Evolutionary conservation across 2,888 invertebrate species (phyloP).

Genomic region (Drosophila paranaensis): DNA sequence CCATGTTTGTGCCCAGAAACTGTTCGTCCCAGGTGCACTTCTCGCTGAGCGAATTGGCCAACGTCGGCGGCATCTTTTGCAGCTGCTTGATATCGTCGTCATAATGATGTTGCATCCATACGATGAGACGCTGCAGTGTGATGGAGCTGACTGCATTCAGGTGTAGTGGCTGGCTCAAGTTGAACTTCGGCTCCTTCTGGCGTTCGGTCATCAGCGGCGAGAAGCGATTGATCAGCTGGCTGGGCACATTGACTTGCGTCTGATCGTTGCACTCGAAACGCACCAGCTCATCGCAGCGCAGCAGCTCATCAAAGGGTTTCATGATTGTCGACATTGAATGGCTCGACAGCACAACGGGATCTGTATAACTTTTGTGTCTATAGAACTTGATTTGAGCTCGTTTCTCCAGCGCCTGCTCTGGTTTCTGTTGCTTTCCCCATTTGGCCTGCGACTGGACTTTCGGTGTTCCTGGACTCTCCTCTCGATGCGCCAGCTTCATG

Average conservation of each 20-base stretch:
- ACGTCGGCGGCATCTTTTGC: conserved; percentile 5
- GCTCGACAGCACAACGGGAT: not conserved
- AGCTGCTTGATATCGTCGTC: conserved; percentile 25
- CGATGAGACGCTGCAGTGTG: conserved; percentile 31
- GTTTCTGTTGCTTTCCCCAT: not conserved
- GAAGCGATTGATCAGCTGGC: conserved; percentile 36
- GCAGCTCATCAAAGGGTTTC: not conserved
- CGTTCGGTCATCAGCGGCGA: conserved; percentile 26
- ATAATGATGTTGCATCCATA: conserved; percentile 53
- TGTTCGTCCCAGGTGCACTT: conserved; percentile 43
- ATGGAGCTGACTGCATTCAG: conserved; percentile 41
- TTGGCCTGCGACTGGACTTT: not conserved
- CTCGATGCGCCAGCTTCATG: conserved; percentile 15
- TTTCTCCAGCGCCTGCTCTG: not conserved
- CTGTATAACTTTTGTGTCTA: not conserved
- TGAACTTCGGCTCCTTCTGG: conserved; percentile 18
- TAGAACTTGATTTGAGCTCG: not conserved
- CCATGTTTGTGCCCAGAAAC: conserved; percentile 31
- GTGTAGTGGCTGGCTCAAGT: conserved; percentile 6
- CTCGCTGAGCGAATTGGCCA: not conserved
- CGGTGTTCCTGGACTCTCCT: not conserved
- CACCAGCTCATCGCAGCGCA: conserved; percentile 1
- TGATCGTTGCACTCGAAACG: conserved; percentile 49
- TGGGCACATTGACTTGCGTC: conserved; percentile 38
- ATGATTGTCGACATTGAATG: too few relatives aligned